Base-by-base conservation (phyloP, 2,888 invertebrate genomes). In the Cheilosia variabilis region DNA sequence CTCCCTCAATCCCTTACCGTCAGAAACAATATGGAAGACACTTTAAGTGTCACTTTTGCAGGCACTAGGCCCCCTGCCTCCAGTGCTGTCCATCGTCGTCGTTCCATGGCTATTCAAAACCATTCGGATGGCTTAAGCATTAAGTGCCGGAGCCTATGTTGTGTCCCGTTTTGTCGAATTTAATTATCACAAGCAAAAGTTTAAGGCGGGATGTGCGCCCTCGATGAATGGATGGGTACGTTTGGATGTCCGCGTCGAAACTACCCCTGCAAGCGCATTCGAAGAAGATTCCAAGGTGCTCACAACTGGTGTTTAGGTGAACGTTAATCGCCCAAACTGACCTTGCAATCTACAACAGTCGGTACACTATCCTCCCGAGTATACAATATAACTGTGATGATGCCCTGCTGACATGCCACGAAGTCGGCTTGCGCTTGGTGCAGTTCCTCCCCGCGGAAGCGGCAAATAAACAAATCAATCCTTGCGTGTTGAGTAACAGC, bases 21-120 rank as follows among this genome's bases (percentile, higher is more conserved):
- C 69, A 34, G 60, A 66, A 63, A 68, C 84, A 84, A 84, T 84
- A 84, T 80, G 80, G 75, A 80, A 65, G 80, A 60, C 84, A 69
- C 69, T 75, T 75, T 19, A 79, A 66, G 69, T 66, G 71, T 66
- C 84, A 75, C 62, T 80, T 69, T 75, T 76, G 60, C 52, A 55
- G 45, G 58, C 43, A 27, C 50, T 1, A 17, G 50, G 2, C 10
- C 19, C 22, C 22, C 3, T 50, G 19, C 7, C 24, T 34, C 45
- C 1, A 19, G 37, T 55, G 45, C 45, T n/a, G 2, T 1, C 9
- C 17, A 17, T 17, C 9, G 47, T 47, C 19, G 47, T 19, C 19
- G 47, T 19, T 17, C 19, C 53, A 43, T 72, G 17, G 19, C 10
- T 66, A 66, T 37, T 45, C 53, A 68, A 55, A 37, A 27, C 24